Conservation (phyloP, 2,797 vertebrate genomes). For the Morelia viridis region DNA sequence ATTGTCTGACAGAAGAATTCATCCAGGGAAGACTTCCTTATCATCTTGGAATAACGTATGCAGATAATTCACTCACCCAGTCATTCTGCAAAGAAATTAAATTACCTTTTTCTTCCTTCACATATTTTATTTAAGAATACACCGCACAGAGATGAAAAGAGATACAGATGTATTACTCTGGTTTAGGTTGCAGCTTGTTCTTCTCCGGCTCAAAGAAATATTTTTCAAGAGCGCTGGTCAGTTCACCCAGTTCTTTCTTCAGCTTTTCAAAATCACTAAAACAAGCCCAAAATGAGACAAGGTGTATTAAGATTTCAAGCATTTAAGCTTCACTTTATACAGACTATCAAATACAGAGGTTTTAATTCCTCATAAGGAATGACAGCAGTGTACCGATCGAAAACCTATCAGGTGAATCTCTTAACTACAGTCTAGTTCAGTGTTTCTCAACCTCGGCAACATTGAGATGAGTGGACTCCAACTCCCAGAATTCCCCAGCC, state of each 20-base stretch:
- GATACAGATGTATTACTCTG: slow-evolving; percentile 63
- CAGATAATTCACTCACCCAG: slow-evolving; percentile 17
- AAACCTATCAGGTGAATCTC: too few species aligned
- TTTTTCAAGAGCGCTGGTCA: slow-evolving; percentile 87
- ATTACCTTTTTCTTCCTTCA: slow-evolving; percentile 15
- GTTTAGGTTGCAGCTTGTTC: slow-evolving; percentile 85
- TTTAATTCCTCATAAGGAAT: background rate
- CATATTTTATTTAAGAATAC: slow-evolving; percentile 35
- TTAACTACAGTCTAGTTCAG: too few species aligned
- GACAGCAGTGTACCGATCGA: background rate
- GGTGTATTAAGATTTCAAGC: slow-evolving; percentile 12
- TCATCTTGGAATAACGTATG: slow-evolving; percentile 26
- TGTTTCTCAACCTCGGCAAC: too few species aligned
- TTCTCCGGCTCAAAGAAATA: slow-evolving; percentile 93
- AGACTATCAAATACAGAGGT: too few species aligned
- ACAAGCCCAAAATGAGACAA: slow-evolving; percentile 44
- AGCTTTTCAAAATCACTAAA: slow-evolving; percentile 84
- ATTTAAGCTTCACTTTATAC: background rate
- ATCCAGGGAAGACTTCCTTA: background rate
- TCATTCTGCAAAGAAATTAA: slow-evolving; percentile 31
- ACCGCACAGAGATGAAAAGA: background rate
- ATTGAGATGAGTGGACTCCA: too few species aligned
- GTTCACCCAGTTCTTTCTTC: slow-evolving; percentile 85
- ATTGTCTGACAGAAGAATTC: slow-evolving; percentile 11
- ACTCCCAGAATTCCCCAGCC: too few species aligned